Base-by-base conservation (phyloP, 2,888 invertebrate species). In the Platerodrilus igneus region DNA sequence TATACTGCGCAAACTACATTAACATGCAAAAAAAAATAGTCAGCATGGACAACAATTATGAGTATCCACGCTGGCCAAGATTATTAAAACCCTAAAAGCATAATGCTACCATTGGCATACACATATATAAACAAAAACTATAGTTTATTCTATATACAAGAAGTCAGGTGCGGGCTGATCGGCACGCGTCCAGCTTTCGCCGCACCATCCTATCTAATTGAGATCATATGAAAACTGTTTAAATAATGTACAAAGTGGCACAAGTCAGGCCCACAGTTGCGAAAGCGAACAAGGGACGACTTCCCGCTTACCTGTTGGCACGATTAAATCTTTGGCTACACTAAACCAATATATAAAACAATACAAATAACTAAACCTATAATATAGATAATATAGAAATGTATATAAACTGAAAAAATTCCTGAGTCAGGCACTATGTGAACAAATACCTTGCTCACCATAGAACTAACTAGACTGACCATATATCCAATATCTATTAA, bases 221-320 rank as follows among this genome's bases (percentile, higher is more conserved):
- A 68, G 68, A 68, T 68, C 68, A 67, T 67, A 63, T 65, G 67
- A 64, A 68, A 68, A 68, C 64, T 62, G 59, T 63, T 47, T 53
- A 57, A 45, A 42, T 39, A 54, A 52, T 48, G 53, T 41, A 53
- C 45, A 51, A 47, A 47, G 48, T 45, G 34, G 39, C 35, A 52
- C 38, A 53, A 54, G 51, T 54, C 53, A 55, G 55, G 55, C 52
- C 52, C 64, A 61, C 60, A 57, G 55, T 62, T 64, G 64, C 63
- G 58, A 61, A 63, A 63, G 62, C 59, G 53, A 62, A 61, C 59
- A 56, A 60, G 55, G 57, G 56, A 58, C 55, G 55, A 51, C 47
- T 53, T 50, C 54, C 56, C 53, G 52, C 53, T 53, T 52, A 55
- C 52, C 53, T 57, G 55, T 55, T 55, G 55, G 55, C 55, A 55